A percentile compares a stretch with the other conserved stretches of the same genome.
Evolutionary conservation across 2,797 vertebrate species (phyloP).

Genomic region (Manis pentadactyla): DNA sequence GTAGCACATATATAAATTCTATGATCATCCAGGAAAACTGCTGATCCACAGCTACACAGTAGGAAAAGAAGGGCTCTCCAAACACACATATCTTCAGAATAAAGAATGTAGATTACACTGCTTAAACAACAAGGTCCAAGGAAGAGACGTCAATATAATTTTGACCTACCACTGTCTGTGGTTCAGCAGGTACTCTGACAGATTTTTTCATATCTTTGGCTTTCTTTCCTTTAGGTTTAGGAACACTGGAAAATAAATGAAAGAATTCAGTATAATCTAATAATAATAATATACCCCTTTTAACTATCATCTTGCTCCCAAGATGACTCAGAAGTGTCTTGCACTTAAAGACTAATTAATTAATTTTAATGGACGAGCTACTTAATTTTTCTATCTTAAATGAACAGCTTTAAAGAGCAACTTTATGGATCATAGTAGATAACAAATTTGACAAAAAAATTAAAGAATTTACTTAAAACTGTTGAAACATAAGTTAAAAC

Average conservation of each 20-base stretch:
- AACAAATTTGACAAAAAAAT: conserved; percentile 48
- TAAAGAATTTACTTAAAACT: conserved; percentile 18
- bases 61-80: neutral
- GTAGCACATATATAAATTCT: neutral
- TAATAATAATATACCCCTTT: neutral
- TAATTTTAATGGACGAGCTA: conserved; percentile 38
- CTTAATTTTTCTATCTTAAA: conserved; percentile 29
- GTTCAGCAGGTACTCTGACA: conserved; percentile 85
- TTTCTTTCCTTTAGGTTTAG: conserved; percentile 93
- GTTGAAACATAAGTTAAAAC: conserved; percentile 21
- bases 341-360: neutral
- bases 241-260: conserved; percentile 84
- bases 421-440: neutral
- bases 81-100: no score
- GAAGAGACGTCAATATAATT: neutral
- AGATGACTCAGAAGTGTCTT: neutral
- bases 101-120: neutral
- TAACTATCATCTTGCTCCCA: neutral
- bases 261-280: conserved; percentile 40
- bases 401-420: conserved; percentile 11
- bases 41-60: neutral
- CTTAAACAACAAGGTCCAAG: neutral
- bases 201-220: conserved; percentile 91
- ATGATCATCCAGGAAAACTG: neutral
- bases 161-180: conserved; percentile 86